Evolutionary conservation across 53 echinoderm and acorn worm species (phyloP).

Genomic region (Pentamera pediparva): DNA sequence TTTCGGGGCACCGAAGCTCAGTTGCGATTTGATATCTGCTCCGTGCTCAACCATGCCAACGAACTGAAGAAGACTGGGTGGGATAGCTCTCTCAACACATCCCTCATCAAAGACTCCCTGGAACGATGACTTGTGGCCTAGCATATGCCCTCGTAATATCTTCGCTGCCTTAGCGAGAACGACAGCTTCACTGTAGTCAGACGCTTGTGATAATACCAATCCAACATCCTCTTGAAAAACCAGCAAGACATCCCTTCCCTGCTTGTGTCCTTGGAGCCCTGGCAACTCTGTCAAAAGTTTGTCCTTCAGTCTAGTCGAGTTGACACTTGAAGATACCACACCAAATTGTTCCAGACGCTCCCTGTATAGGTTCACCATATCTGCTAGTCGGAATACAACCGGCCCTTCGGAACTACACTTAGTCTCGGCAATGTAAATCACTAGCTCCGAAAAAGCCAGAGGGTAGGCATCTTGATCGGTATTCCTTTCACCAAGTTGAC

Average conservation of each 20-base stretch:
- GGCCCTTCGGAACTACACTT: not conserved
- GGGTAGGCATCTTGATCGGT: not conserved
- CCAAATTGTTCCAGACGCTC: constrained; percentile 38
- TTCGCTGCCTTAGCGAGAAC: constrained; percentile 40
- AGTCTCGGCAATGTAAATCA: constrained; percentile 4
- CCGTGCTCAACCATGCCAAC: constrained; percentile 42
- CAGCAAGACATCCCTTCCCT: constrained; percentile 48
- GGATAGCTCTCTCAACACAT: not conserved
- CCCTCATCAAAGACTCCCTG: not conserved
- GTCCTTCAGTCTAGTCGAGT: constrained; percentile 47
- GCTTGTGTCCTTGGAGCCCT: constrained; percentile 18
- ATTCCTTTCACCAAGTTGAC: not conserved
- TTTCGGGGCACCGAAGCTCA: constrained; percentile 21
- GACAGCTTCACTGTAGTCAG: constrained; percentile 8
- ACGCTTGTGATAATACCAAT: not conserved
- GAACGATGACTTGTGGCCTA: not conserved
- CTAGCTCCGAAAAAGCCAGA: not conserved
- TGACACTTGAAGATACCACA: not conserved
- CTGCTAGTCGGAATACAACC: constrained; percentile 24
- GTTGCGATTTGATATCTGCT: constrained; percentile 28
- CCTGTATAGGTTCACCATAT: constrained; percentile 18
- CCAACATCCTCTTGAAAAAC: constrained; percentile 28
- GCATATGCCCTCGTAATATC: constrained; percentile 32
- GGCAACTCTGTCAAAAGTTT: constrained; percentile 33
- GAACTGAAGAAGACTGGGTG: not conserved